Evolutionary conservation across 2,797 vertebrate species (phyloP).

Genomic region (Spinus pinus): DNA sequence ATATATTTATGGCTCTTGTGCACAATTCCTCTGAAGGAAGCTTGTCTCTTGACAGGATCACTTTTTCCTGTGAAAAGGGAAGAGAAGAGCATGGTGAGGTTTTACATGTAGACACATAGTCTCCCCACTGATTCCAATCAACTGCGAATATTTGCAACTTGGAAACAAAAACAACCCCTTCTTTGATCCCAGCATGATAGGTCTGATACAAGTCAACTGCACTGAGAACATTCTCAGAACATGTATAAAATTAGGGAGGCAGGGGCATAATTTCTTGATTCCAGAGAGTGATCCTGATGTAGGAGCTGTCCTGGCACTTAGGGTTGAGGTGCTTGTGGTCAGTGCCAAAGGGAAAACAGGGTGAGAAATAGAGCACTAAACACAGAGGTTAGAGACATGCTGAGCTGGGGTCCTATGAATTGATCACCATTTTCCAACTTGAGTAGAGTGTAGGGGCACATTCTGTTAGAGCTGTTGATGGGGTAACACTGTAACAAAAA

Average conservation of each 20-base stretch:
- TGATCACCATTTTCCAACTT: background rate
- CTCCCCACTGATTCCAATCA: background rate
- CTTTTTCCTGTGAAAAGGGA: background rate
- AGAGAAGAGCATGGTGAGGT: background rate
- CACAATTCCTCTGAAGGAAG: background rate
- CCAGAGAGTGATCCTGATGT: background rate
- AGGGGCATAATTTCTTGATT: background rate
- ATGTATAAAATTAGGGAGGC: background rate
- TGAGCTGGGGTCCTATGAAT: background rate
- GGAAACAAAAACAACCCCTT: background rate
- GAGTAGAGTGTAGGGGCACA: background rate
- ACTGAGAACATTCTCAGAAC: background rate
- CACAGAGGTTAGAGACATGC: background rate
- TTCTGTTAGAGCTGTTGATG: background rate
- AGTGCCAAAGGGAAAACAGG: background rate
- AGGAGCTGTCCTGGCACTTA: background rate
- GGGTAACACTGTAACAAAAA: background rate
- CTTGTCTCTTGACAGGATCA: background rate
- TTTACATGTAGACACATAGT: background rate
- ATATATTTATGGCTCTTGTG: background rate
- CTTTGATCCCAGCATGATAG: background rate
- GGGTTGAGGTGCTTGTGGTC: background rate
- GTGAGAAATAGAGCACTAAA: background rate
- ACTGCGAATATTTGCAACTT: background rate
- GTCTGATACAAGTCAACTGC: background rate